A percentile compares a stretch with the other conserved stretches of the same genome.
Conservation (phyloP, 1,140 invertebrate species). For the Habropoda laboriosa region DNA sequence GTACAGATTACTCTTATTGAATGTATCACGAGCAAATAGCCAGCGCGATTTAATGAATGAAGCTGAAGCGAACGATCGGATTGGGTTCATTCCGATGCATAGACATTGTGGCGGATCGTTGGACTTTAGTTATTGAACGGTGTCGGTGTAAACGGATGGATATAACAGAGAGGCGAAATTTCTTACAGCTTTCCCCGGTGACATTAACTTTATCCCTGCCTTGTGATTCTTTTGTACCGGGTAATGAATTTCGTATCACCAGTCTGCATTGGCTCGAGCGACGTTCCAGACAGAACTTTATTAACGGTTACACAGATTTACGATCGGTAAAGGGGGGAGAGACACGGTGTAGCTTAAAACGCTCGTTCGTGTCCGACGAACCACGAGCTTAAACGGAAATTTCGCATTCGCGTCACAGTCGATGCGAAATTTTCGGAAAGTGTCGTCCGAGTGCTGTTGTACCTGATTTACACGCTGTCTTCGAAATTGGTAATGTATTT, state of each 20-base stretch:
- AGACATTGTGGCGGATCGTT: background rate
- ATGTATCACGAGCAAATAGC: background rate
- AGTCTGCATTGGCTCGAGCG: conserved; percentile 10
- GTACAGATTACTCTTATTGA: background rate
- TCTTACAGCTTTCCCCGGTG: conserved; percentile 28
- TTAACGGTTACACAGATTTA: conserved; percentile 57
- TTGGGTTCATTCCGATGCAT: background rate
- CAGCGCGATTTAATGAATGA: background rate
- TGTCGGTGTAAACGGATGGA: background rate
- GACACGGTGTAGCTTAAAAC: conserved; percentile 45
- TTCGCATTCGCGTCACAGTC: background rate
- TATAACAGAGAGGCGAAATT: background rate
- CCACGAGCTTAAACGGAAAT: background rate
- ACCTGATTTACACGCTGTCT: too few relatives aligned
- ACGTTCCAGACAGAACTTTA: conserved; percentile 50
- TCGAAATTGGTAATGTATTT: too few relatives aligned
- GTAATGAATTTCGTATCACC: conserved; percentile 61
- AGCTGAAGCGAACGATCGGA: background rate
- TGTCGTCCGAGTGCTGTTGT: too few relatives aligned
- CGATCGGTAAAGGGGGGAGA: background rate
- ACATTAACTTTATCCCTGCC: conserved; percentile 41
- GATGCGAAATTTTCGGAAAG: background rate
- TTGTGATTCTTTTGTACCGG: conserved; percentile 29
- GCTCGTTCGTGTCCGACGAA: background rate
- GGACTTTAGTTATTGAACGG: conserved; percentile 38